A percentile compares a stretch with the other conserved stretches of the same genome.
These are phyloP conservation scores for Drosophila lini DNA, from an alignment of 1,140 invertebrate genomes.

Conservation along the genomic window DNA sequence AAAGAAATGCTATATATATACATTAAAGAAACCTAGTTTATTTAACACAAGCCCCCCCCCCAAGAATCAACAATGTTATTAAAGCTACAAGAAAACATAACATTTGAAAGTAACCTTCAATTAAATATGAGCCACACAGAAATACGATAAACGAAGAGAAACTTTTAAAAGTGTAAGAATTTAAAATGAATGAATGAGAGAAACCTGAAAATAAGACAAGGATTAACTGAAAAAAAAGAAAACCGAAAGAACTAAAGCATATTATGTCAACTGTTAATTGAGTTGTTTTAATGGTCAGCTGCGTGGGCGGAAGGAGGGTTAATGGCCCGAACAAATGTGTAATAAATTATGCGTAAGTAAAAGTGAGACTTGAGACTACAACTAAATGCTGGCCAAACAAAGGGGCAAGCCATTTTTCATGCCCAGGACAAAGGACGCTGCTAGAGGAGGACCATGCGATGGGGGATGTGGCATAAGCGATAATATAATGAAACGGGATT, in stretches of 20 bases:
- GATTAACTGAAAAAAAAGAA: conserved; percentile 50
- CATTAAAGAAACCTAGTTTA: conserved; percentile 62
- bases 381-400: conserved; percentile 61
- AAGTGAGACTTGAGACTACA: conserved; percentile 30
- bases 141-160: conserved; percentile 42
- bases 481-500: conserved; percentile 78
- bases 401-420: conserved; percentile 73
- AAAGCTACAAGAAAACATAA: conserved; percentile 64
- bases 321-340: conserved; percentile 34
- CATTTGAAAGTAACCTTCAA: conserved; percentile 80
- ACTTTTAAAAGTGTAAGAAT: conserved; percentile 74
- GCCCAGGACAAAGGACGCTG: conserved; percentile 36
- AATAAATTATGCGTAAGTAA: conserved; percentile 58
- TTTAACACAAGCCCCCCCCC: conserved; percentile 45
- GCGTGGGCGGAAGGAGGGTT: conserved; percentile 5
- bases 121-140: conserved; percentile 65
- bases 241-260: conserved; percentile 67
- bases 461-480: conserved; percentile 56
- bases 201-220: conserved; percentile 47
- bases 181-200: conserved; percentile 58
- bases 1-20: conserved; percentile 67
- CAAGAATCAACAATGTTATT: conserved; percentile 68
- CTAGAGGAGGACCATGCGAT: conserved; percentile 16
- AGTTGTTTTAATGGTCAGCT: conserved; percentile 71
- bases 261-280: conserved; percentile 83